phyloP scores from a whole-genome alignment of 2,888 invertebrate species.

The Lepidocyrtoides sp. region DNA sequence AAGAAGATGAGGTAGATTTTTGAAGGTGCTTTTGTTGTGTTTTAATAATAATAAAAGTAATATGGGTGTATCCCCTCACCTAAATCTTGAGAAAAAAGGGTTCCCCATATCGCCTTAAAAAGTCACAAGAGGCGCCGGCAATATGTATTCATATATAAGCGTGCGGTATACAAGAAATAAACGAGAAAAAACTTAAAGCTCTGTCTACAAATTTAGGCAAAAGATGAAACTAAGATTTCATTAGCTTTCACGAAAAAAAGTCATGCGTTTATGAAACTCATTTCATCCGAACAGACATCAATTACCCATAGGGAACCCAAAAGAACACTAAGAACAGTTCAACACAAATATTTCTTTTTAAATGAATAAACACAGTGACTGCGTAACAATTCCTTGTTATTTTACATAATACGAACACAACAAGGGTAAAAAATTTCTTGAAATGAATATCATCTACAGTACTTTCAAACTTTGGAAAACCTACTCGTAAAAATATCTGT shows the following conservation, averaged over 20 bases:
- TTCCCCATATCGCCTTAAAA: constrained; percentile 23
- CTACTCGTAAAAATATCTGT: too few species aligned
- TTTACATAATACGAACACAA: not conserved
- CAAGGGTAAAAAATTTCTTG: not conserved
- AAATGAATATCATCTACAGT: too few species aligned
- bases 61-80: constrained; percentile 71
- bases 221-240: constrained; percentile 22
- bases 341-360: constrained; percentile 39
- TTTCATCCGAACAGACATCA: constrained; percentile 39
- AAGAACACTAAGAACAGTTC: too few species aligned
- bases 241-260: constrained; percentile 25
- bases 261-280: constrained; percentile 2
- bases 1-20: not conserved
- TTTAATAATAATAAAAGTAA: constrained; percentile 55
- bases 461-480: too few species aligned
- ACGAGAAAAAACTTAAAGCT: not conserved
- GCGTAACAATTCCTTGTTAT: constrained; percentile 21
- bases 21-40: constrained; percentile 50
- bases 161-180: not conserved
- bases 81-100: constrained; percentile 64
- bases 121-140: constrained; percentile 57
- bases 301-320: constrained; percentile 62
- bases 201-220: constrained; percentile 24
- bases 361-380: constrained; percentile 33
- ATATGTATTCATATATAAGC: constrained; percentile 35